Evolutionary conservation across 2,797 vertebrate species (phyloP).

Genomic region (Pteropus rufus): DNA sequence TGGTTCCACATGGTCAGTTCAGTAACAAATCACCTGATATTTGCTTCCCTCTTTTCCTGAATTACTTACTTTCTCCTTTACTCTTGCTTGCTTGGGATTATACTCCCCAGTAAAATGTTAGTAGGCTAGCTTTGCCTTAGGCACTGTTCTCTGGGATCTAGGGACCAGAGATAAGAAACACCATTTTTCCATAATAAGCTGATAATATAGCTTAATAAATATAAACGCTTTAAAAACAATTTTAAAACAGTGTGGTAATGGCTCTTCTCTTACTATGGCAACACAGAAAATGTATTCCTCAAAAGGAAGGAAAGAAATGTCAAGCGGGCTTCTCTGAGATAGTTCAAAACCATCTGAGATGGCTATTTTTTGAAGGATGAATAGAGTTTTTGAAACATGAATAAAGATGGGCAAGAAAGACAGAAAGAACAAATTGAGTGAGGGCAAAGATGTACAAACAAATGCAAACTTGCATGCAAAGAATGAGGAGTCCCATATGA

Average conservation of each 20-base stretch:
- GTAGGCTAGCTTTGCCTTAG: neutral
- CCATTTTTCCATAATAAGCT: neutral
- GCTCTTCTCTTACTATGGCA: neutral
- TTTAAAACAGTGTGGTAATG: neutral
- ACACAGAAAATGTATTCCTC: neutral
- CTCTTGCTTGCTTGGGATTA: neutral
- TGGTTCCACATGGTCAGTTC: neutral
- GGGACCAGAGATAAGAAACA: neutral
- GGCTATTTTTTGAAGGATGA: neutral
- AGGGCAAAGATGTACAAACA: neutral
- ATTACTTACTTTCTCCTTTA: neutral
- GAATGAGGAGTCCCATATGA: neutral
- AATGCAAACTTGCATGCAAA: neutral
- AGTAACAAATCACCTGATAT: neutral
- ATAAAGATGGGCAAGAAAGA: neutral
- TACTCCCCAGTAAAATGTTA: neutral
- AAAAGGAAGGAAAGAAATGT: neutral
- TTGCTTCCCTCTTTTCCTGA: neutral
- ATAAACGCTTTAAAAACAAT: neutral
- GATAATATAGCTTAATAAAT: neutral
- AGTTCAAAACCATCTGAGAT: too few relatives aligned
- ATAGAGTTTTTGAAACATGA: neutral
- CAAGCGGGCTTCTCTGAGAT: neutral
- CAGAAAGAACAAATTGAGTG: neutral
- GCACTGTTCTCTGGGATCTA: neutral